Evolutionary conservation across 2,113 vertebrate genomes (phyloP).

Genomic region (Diphyllodes magnificus): DNA sequence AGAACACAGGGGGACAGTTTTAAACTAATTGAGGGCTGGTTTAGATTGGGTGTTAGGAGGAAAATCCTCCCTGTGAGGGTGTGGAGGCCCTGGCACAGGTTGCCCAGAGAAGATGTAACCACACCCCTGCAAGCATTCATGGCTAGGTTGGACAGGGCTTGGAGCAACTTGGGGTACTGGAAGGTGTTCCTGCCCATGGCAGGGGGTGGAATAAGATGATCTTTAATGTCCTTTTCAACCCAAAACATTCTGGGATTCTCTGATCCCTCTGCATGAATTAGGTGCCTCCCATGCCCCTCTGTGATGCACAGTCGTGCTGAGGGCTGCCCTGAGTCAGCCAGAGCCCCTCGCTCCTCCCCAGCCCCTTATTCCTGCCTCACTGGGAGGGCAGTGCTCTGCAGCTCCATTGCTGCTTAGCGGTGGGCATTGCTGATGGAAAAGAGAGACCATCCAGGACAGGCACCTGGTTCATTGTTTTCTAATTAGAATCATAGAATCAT

Average conservation of each 20-base stretch:
- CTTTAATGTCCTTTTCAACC: background rate
- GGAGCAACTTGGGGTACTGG: background rate
- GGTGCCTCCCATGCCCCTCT: no score
- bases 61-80: background rate
- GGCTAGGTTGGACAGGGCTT: fast-evolving
- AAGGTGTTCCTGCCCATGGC: background rate
- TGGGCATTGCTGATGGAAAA: background rate
- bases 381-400: background rate
- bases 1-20: background rate
- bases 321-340: background rate
- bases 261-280: background rate
- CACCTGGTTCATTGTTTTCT: background rate
- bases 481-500: background rate
- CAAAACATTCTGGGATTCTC: background rate
- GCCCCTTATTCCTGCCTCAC: background rate
- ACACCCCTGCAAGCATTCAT: background rate
- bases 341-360: no score
- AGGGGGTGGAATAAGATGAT: background rate
- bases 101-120: background rate
- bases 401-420: background rate
- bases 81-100: background rate
- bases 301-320: background rate
- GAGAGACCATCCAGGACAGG: background rate
- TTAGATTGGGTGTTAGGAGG: background rate
- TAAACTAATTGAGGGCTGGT: background rate